These are phyloP conservation scores for Pollicipes pollicipes DNA, from an alignment of 1,140 invertebrate genomes.

Conservation along the genomic window DNA sequence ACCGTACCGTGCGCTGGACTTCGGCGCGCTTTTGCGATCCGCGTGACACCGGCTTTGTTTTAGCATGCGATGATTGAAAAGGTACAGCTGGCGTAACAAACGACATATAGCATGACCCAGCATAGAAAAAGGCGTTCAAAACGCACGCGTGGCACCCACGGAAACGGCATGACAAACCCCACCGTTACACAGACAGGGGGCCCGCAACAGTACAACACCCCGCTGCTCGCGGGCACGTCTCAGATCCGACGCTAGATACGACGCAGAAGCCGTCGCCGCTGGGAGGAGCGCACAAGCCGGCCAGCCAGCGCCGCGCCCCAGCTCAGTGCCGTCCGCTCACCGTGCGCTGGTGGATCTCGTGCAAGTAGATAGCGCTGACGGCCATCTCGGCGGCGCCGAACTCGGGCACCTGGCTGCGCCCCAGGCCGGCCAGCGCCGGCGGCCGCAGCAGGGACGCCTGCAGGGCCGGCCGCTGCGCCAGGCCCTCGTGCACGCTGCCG, in stretches of 20 bases:
- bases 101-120: not conserved
- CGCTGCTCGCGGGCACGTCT: too few relatives aligned
- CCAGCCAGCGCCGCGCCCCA: not conserved
- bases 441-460: not conserved
- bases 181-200: too few relatives aligned
- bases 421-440: not conserved
- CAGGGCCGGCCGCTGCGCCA: not conserved
- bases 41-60: too few relatives aligned
- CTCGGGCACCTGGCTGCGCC: not conserved
- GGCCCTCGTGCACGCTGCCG: not conserved
- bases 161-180: too few relatives aligned
- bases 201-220: too few relatives aligned
- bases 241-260: too few relatives aligned
- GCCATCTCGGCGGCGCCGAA: not conserved
- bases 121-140: not conserved
- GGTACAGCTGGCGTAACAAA: not conserved
- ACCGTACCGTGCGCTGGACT: too few relatives aligned
- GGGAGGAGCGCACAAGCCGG: too few relatives aligned
- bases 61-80: not conserved
- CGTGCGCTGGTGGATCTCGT: slow-evolving; percentile 1
- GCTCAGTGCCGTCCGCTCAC: not conserved
- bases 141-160: too few relatives aligned
- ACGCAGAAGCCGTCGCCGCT: too few relatives aligned
- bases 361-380: slow-evolving; percentile 1
- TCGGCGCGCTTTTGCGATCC: too few relatives aligned